Evolutionary conservation across 2,797 vertebrate species (phyloP).

Genomic region (Huso huso): DNA sequence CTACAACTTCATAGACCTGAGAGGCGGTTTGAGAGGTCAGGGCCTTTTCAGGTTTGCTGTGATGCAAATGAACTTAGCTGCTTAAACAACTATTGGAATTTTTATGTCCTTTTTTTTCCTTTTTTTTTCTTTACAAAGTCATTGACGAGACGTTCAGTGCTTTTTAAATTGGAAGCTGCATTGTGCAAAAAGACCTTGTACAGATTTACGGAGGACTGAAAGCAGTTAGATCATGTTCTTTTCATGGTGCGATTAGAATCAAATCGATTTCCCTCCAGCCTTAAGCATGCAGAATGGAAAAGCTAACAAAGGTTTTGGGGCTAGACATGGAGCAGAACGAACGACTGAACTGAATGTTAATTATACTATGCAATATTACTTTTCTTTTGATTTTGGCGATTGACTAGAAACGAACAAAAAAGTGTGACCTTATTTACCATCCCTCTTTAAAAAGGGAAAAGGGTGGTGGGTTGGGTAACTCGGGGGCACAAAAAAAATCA

Average conservation of each 20-base stretch:
- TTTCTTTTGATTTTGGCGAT: constrained; percentile 70
- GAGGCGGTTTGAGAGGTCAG: constrained; percentile 95
- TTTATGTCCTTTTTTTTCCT: constrained; percentile 92
- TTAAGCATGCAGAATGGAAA: constrained; percentile 84
- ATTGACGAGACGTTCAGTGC: constrained; percentile 98
- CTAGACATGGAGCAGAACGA: constrained; percentile 74
- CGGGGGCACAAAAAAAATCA: too few species aligned
- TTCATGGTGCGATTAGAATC: constrained; percentile 99
- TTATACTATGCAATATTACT: constrained; percentile 55
- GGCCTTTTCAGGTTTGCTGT: constrained; percentile 91
- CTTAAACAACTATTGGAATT: constrained; percentile 99
- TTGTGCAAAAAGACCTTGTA: constrained; percentile 87
- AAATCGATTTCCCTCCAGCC: constrained; percentile 97
- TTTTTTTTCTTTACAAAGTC: constrained; percentile 85
- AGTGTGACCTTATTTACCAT: too few species aligned
- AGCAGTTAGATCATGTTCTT: constrained; percentile 99
- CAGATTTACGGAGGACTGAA: constrained; percentile 97
- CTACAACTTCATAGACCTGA: constrained; percentile 89
- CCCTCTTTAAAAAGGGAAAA: too few species aligned
- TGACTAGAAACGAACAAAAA: constrained; percentile 66
- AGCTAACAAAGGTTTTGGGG: constrained; percentile 86
- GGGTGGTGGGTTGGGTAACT: too few species aligned
- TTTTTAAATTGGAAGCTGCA: constrained; percentile 97
- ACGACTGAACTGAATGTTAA: constrained; percentile 97
- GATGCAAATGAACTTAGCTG: constrained; percentile 97